phyloP scores from a whole-genome alignment of 2,113 vertebrate species.

The Corythoichthys haematopterus region DNA sequence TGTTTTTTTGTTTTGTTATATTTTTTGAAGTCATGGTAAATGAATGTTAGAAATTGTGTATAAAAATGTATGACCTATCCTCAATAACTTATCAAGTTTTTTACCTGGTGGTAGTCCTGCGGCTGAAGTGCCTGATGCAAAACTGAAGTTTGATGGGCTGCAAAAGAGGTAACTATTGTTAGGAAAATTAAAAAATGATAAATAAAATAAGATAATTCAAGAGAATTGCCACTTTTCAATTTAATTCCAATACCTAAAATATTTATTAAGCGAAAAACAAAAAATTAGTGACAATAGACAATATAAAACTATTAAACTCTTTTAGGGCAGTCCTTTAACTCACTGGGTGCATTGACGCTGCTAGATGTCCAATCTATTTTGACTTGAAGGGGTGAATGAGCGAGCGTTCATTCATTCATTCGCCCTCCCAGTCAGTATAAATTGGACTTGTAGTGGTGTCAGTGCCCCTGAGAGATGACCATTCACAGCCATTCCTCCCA shows the following conservation, averaged over 20 bases:
- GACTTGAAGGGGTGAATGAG: too few relatives aligned
- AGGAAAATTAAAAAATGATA: background rate
- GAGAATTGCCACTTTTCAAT: background rate
- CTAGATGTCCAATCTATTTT: too few relatives aligned
- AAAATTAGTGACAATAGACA: too few relatives aligned
- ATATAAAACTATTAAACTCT: too few relatives aligned
- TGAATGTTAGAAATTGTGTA: background rate
- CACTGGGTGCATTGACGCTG: too few relatives aligned
- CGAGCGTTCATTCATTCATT: too few relatives aligned
- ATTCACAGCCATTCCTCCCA: too few relatives aligned
- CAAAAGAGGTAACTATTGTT: conserved; percentile 12
- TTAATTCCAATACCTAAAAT: background rate
- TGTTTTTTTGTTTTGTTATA: background rate
- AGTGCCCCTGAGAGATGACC: too few relatives aligned
- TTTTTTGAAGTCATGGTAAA: background rate
- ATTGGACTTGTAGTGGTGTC: too few relatives aligned
- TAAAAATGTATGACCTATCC: background rate
- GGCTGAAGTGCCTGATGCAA: conserved; percentile 55
- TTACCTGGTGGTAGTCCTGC: conserved; percentile 63
- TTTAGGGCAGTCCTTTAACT: too few relatives aligned
- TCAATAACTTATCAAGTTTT: background rate
- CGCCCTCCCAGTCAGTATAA: too few relatives aligned
- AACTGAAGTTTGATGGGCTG: conserved; percentile 61
- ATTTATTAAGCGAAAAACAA: background rate
- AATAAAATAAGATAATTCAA: too few relatives aligned